Conservation (phyloP, 2,797 vertebrate genomes). For the Sebastes oblongus region DNA sequence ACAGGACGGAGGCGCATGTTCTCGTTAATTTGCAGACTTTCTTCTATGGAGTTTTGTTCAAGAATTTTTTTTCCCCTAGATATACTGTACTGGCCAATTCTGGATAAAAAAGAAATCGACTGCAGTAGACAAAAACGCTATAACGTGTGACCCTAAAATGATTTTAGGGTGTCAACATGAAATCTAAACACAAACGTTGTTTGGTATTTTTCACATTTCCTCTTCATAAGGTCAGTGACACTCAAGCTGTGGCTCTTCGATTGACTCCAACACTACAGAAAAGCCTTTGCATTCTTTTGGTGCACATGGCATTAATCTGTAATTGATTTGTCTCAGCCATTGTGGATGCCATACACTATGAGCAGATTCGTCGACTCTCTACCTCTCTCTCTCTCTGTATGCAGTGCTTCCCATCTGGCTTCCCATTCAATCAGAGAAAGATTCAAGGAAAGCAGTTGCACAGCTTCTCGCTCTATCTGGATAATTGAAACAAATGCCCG, state of each 20-base stretch:
- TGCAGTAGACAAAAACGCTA: not conserved
- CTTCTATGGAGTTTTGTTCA: not conserved
- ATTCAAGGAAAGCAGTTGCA: constrained; percentile 37
- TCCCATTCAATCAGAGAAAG: constrained; percentile 41
- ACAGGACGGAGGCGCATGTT: not conserved
- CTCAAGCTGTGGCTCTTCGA: constrained; percentile 5
- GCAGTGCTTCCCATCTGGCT: constrained; percentile 46
- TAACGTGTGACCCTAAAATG: not conserved
- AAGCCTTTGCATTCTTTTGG: constrained; percentile 57
- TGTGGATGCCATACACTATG: constrained; percentile 43
- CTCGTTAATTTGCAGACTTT: constrained; percentile 40
- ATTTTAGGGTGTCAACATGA: not conserved
- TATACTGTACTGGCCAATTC: not conserved
- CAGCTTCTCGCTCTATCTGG: constrained; percentile 36
- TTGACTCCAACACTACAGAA: constrained; percentile 18
- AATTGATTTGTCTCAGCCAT: constrained; percentile 62
- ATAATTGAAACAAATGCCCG: constrained; percentile 65
- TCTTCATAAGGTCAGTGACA: constrained; percentile 20
- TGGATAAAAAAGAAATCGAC: not conserved
- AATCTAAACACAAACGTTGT: not conserved
- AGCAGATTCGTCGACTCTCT: not conserved
- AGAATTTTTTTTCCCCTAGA: not conserved
- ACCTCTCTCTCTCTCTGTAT: not conserved
- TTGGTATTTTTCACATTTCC: constrained; percentile 18
- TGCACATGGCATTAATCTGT: constrained; percentile 61